A percentile compares a stretch with the other conserved stretches of the same genome.
Conservation (phyloP, 2,888 invertebrate species). For the Athalia circularis region DNA sequence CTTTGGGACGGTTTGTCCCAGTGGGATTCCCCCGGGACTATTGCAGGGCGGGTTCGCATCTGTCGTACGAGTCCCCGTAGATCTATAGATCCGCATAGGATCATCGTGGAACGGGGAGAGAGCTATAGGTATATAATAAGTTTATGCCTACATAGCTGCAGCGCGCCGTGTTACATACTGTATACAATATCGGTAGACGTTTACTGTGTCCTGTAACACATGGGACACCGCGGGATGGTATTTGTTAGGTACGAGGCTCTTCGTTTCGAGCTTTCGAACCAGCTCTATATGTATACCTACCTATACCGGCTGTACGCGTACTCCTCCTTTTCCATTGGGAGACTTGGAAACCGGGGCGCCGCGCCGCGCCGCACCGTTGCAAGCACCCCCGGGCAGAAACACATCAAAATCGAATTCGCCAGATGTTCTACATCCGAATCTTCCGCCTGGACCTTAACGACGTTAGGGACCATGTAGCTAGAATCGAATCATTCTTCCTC, state of each 20-base stretch:
- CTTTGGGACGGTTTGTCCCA: constrained; percentile 70
- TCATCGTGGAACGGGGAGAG: constrained; percentile 45
- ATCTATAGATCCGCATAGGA: constrained; percentile 38
- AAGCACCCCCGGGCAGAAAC: constrained; percentile 67
- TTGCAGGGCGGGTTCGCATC: constrained; percentile 48
- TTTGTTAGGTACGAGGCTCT: background rate
- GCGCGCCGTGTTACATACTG: constrained; percentile 48
- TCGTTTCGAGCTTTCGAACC: background rate
- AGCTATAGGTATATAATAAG: no score
- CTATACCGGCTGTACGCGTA: background rate
- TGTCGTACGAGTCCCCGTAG: constrained; percentile 47
- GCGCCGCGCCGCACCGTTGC: constrained; percentile 28
- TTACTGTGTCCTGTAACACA: constrained; percentile 40
- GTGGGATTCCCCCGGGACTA: constrained; percentile 67
- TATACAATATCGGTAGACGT: background rate
- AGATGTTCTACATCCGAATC: constrained; percentile 71
- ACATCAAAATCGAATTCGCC: constrained; percentile 74
- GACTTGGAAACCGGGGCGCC: constrained; percentile 49
- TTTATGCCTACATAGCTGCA: constrained; percentile 44
- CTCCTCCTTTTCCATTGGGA: constrained; percentile 15
- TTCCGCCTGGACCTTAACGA: constrained; percentile 61
- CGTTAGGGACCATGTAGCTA: constrained; percentile 56
- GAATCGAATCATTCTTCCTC: constrained; percentile 15
- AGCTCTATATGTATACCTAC: constrained; percentile 13
- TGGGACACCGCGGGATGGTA: constrained; percentile 42